phyloP scores from a whole-genome alignment of 1,140 invertebrate species.

The Drosophila tani region DNA sequence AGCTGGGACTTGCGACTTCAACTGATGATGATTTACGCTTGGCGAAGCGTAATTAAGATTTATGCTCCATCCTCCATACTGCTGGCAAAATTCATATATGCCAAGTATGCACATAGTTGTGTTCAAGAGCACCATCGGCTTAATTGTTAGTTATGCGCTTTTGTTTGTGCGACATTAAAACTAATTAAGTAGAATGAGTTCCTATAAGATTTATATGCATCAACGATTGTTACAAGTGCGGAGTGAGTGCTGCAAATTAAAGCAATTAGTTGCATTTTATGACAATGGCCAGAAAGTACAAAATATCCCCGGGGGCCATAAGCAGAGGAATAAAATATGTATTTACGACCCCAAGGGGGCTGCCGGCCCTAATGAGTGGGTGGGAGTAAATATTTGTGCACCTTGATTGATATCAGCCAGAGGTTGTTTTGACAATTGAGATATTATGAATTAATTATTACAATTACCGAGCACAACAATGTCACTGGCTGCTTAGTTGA shows the following conservation, averaged over 20 bases:
- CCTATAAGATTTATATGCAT: slow-evolving; percentile 71
- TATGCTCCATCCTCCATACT: slow-evolving; percentile 61
- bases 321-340: slow-evolving; percentile 34
- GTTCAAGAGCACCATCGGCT: slow-evolving; percentile 39
- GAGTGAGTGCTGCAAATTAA: slow-evolving; percentile 57
- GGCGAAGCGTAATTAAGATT: slow-evolving; percentile 81
- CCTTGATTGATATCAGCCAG: slow-evolving; percentile 41
- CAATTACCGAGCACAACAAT: slow-evolving; percentile 11
- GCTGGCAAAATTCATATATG: slow-evolving; percentile 38
- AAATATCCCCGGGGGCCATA: slow-evolving; percentile 26
- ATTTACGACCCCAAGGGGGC: slow-evolving; percentile 11
- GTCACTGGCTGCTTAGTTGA: slow-evolving; percentile 1
- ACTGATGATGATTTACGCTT: slow-evolving; percentile 81
- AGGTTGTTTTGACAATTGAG: slow-evolving; percentile 38
- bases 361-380: slow-evolving; percentile 35
- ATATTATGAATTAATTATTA: slow-evolving; percentile 50
- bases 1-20: slow-evolving; percentile 6
- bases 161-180: slow-evolving; percentile 72
- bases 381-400: slow-evolving; percentile 25
- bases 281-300: slow-evolving; percentile 53
- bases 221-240: slow-evolving; percentile 54
- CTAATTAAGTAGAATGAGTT: slow-evolving; percentile 82
- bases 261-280: slow-evolving; percentile 72
- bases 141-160: slow-evolving; percentile 81
- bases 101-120: slow-evolving; percentile 45